Conservation (phyloP, 2,888 invertebrate genomes). For the Heliconius hortense region DNA sequence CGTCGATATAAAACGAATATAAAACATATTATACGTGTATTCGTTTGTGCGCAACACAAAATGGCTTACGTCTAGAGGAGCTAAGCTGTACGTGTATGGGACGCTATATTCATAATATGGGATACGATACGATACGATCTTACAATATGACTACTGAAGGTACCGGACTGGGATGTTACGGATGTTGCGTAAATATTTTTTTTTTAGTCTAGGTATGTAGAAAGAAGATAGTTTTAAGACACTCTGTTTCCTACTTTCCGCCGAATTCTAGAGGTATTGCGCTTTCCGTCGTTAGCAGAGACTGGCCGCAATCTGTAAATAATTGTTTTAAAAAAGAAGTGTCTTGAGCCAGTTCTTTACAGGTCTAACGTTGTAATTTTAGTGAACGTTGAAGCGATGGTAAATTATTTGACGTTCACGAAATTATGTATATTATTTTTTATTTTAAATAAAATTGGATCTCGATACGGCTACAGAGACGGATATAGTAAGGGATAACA, state of each 20-base stretch:
- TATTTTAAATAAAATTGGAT: not conserved
- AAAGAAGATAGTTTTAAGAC: too few species aligned
- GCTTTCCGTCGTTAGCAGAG: too few species aligned
- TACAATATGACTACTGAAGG: conserved; percentile 49
- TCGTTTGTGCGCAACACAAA: conserved; percentile 68
- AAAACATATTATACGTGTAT: conserved; percentile 37
- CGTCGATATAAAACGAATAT: conserved; percentile 50
- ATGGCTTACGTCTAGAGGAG: conserved; percentile 58
- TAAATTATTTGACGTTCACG: not conserved
- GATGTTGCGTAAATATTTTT: not conserved
- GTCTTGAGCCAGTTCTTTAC: too few species aligned
- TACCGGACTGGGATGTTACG: conserved; percentile 51
- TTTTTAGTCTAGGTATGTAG: too few species aligned
- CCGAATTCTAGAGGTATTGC: too few species aligned
- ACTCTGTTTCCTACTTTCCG: too few species aligned
- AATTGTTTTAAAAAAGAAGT: too few species aligned
- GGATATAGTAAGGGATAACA: too few species aligned
- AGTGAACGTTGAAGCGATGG: not conserved
- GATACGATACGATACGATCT: conserved; percentile 43
- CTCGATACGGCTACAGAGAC: not conserved
- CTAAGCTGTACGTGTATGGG: conserved; percentile 58
- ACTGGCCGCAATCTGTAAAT: too few species aligned
- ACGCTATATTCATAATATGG: conserved; percentile 50
- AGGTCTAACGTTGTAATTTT: not conserved
- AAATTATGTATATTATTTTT: not conserved